Evolutionary conservation across 2,113 vertebrate species (phyloP).

Genomic region (Regulus satrapa): DNA sequence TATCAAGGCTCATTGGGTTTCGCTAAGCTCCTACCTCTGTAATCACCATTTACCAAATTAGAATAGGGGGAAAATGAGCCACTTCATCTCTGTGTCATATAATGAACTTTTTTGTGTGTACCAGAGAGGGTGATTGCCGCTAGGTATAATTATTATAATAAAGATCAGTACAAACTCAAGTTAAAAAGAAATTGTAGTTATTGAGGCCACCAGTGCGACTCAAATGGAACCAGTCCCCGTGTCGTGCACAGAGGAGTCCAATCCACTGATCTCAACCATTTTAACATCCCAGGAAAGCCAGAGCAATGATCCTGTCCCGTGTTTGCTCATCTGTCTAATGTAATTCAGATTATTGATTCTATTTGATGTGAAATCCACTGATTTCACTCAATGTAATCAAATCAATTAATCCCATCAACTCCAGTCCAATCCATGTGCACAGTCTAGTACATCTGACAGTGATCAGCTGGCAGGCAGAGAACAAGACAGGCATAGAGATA

Average conservation of each 20-base stretch:
- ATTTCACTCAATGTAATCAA: conserved; percentile 44
- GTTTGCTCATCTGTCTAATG: conserved; percentile 40
- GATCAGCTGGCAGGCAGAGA: not conserved
- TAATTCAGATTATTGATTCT: conserved; percentile 34
- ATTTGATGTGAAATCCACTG: conserved; percentile 35
- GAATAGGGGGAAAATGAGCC: conserved; percentile 53
- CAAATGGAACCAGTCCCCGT: not conserved
- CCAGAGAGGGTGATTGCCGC: conserved; percentile 27
- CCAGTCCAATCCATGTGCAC: not conserved
- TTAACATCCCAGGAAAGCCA: not conserved
- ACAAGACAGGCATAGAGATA: not conserved
- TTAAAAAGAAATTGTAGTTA: conserved; percentile 33
- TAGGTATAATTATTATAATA: conserved; percentile 60
- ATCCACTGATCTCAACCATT: not conserved
- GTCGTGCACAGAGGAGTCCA: not conserved
- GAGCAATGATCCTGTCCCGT: not conserved
- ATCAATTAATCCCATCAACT: conserved; percentile 48
- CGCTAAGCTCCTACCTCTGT: conserved; percentile 51
- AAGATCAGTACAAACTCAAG: conserved; percentile 43
- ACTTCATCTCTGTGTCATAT: conserved; percentile 56
- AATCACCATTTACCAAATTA: conserved; percentile 65
- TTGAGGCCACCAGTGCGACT: not conserved
- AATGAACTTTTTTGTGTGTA: conserved; percentile 56
- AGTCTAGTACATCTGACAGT: not conserved
- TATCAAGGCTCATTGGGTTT: conserved; percentile 53